Percentiles rank a stretch among this genome's conserved stretches.
Evolutionary conservation across 2,888 invertebrate genomes (phyloP).

Genomic region (Stenchaetothrips biformis): DNA sequence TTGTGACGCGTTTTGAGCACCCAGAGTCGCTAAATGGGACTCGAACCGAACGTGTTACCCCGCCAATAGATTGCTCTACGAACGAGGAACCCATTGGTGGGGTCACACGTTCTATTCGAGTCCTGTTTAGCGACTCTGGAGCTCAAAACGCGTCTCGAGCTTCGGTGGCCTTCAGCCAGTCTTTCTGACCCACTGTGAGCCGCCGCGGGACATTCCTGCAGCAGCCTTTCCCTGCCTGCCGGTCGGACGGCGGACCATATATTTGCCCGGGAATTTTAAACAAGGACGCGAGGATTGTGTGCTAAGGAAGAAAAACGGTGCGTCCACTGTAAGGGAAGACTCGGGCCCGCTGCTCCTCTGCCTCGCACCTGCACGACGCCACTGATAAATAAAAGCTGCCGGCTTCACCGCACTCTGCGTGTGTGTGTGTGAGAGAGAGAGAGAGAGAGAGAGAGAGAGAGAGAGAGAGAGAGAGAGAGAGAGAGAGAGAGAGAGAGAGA

Average conservation of each 20-base stretch:
- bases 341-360: background rate
- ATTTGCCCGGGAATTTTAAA: conserved; percentile 19
- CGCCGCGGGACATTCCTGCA: no score
- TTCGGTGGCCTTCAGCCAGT: no score
- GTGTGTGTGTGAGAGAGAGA: background rate
- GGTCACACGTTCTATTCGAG: no score
- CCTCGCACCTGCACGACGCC: background rate
- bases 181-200: no score
- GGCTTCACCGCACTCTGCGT: background rate
- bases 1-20: no score
- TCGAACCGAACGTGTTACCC: no score
- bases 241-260: background rate
- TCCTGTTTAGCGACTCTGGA: no score
- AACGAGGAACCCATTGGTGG: no score
- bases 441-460: background rate
- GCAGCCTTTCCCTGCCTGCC: background rate
- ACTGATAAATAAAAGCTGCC: background rate
- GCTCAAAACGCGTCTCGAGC: no score
- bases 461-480: background rate
- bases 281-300: background rate
- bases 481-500: background rate
- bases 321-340: background rate
- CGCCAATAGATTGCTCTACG: no score
- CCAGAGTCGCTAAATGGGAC: no score
- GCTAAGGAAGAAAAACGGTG: background rate